phyloP scores from a whole-genome alignment of 2,797 vertebrate species.

The Odontamblyopus rebecca region DNA sequence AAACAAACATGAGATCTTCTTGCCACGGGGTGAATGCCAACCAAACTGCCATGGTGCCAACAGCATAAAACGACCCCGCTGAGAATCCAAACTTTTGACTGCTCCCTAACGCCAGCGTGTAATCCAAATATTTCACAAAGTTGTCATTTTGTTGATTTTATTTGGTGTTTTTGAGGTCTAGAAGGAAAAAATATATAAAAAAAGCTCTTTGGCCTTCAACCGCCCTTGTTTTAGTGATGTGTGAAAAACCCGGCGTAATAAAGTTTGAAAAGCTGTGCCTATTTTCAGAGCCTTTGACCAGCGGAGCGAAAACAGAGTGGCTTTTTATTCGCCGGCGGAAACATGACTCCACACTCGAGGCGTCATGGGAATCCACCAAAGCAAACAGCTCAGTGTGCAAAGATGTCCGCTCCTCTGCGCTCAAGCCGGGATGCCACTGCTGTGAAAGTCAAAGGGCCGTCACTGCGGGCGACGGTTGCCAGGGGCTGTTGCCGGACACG shows the following conservation, averaged over 20 bases:
- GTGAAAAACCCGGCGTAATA: constrained; percentile 75
- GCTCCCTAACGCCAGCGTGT: constrained; percentile 17
- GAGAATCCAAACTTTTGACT: neutral
- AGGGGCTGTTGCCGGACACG: constrained; percentile 69
- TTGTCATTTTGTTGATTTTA: constrained; percentile 29
- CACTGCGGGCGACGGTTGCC: constrained; percentile 79
- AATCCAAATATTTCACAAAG: constrained; percentile 20
- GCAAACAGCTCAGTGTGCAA: constrained; percentile 81
- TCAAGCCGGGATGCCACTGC: constrained; percentile 78
- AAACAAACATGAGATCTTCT: neutral
- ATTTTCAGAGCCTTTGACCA: constrained; percentile 76
- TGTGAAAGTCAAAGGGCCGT: constrained; percentile 75
- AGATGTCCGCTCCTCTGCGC: constrained; percentile 70
- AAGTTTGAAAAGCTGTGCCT: constrained; percentile 73
- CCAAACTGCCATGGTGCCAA: neutral
- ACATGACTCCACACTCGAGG: constrained; percentile 75
- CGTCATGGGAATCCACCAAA: constrained; percentile 81
- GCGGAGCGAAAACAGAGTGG: constrained; percentile 73
- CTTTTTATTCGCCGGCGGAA: constrained; percentile 74
- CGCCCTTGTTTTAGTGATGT: constrained; percentile 60
- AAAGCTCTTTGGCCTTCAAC: constrained; percentile 35
- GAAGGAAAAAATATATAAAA: constrained; percentile 29
- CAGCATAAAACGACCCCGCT: neutral
- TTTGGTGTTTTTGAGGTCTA: constrained; percentile 40
- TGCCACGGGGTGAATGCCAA: neutral